phyloP scores from a whole-genome alignment of 2,797 vertebrate genomes.

The Crocodylus rhombifer region DNA sequence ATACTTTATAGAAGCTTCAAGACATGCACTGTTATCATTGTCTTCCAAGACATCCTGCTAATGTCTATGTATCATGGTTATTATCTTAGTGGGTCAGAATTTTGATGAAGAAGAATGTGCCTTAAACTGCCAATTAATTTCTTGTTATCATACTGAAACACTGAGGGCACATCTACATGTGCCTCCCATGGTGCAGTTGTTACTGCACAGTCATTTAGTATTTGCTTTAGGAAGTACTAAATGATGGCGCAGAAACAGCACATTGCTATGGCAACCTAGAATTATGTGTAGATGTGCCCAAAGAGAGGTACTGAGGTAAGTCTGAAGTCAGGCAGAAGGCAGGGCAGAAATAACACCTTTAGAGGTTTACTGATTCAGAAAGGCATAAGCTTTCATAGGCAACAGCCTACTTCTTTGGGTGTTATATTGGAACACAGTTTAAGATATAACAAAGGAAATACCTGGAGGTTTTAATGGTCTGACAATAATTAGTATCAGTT shows the following conservation, averaged over 20 bases:
- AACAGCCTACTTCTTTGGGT: slow-evolving; percentile 44
- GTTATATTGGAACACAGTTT: slow-evolving; percentile 19
- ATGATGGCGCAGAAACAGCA: too few relatives aligned
- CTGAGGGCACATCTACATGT: too few relatives aligned
- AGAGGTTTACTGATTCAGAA: too few relatives aligned
- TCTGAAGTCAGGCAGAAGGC: too few relatives aligned
- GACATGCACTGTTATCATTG: neutral
- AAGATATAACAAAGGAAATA: slow-evolving; percentile 41
- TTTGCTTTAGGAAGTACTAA: too few relatives aligned
- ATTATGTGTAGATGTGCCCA: too few relatives aligned
- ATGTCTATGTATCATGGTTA: slow-evolving; percentile 10
- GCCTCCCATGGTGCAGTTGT: too few relatives aligned
- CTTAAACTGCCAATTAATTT: neutral
- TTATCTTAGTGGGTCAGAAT: slow-evolving; percentile 42
- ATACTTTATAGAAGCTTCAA: neutral
- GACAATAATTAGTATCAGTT: slow-evolving; percentile 50
- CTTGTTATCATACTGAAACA: neutral
- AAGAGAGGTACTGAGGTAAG: too few relatives aligned
- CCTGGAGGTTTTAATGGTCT: slow-evolving; percentile 36
- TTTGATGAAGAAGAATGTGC: neutral
- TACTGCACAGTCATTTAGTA: too few relatives aligned
- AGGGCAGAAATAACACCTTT: too few relatives aligned
- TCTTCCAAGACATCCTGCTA: slow-evolving; percentile 14
- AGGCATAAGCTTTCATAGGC: slow-evolving; percentile 25
- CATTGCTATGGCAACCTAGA: too few relatives aligned